These are phyloP conservation scores for Lepidothrix coronata DNA, from an alignment of 2,113 vertebrate species.

Conservation along the genomic window DNA sequence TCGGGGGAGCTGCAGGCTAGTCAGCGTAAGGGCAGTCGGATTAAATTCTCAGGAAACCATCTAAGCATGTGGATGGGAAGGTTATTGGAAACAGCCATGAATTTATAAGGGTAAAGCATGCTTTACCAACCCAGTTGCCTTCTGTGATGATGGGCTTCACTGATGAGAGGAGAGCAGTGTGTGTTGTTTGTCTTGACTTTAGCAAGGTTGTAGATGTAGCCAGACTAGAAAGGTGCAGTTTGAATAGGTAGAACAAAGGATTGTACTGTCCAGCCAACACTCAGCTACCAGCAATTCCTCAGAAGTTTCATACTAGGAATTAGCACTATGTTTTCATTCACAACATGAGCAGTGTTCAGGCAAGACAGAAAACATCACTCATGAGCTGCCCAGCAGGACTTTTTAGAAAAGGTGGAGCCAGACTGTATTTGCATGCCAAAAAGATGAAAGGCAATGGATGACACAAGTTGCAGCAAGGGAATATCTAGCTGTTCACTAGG, in stretches of 20 bases:
- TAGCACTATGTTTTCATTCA: neutral
- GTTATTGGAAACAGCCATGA: neutral
- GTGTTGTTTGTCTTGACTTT: neutral
- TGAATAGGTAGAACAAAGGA: neutral
- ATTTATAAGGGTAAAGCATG: neutral
- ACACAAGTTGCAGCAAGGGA: neutral
- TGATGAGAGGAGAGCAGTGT: neutral
- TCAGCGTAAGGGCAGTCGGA: neutral
- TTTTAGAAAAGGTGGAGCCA: neutral
- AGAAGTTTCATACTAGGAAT: neutral
- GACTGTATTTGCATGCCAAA: neutral
- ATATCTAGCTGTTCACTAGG: neutral
- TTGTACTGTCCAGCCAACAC: neutral
- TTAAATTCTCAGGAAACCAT: neutral
- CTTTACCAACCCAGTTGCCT: neutral
- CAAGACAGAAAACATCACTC: neutral
- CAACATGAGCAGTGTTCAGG: neutral
- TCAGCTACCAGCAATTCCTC: neutral
- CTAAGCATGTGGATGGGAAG: neutral
- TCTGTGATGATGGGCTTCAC: neutral
- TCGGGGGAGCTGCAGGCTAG: neutral
- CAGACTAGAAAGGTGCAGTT: accelerated
- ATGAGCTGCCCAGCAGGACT: neutral
- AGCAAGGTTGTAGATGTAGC: neutral
- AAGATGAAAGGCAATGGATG: neutral